Conservation (phyloP, 2,797 vertebrate species). For the Prunella strophiata region DNA sequence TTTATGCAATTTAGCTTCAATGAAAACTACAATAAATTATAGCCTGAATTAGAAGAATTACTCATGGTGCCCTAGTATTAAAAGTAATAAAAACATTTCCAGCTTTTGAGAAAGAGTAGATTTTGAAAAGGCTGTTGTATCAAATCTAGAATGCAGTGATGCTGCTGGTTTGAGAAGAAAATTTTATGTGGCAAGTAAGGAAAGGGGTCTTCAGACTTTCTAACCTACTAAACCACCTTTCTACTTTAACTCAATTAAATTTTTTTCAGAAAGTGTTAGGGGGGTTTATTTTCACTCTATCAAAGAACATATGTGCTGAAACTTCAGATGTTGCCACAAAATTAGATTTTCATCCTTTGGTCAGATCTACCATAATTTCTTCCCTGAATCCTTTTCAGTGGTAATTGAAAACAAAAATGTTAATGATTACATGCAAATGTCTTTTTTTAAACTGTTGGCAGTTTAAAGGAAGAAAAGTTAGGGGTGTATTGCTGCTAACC, state of each 20-base stretch:
- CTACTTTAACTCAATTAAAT: neutral
- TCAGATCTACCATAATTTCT: neutral
- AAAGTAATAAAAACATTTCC: neutral
- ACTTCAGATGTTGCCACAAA: neutral
- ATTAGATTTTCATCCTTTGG: slow-evolving; percentile 8
- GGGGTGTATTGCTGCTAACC: slow-evolving; percentile 35
- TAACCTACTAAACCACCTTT: neutral
- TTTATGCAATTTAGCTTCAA: slow-evolving; percentile 1
- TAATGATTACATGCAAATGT: slow-evolving; percentile 13
- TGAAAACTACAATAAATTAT: neutral
- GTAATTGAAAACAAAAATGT: slow-evolving; percentile 32
- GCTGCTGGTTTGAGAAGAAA: neutral
- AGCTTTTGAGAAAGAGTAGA: neutral
- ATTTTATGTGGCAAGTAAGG: neutral
- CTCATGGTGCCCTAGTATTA: neutral
- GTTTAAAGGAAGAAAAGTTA: slow-evolving; percentile 35
- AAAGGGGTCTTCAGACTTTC: neutral
- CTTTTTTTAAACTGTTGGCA: neutral
- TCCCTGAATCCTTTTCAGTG: neutral
- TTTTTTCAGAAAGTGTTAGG: neutral
- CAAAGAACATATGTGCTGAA: neutral
- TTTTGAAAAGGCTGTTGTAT: neutral
- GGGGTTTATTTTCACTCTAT: neutral
- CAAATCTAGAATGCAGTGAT: neutral
- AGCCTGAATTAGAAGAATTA: neutral